A percentile compares a stretch with the other conserved stretches of the same genome.
Conservation (phyloP, 2,797 vertebrate genomes). For the Phyllotis vaccarum region DNA sequence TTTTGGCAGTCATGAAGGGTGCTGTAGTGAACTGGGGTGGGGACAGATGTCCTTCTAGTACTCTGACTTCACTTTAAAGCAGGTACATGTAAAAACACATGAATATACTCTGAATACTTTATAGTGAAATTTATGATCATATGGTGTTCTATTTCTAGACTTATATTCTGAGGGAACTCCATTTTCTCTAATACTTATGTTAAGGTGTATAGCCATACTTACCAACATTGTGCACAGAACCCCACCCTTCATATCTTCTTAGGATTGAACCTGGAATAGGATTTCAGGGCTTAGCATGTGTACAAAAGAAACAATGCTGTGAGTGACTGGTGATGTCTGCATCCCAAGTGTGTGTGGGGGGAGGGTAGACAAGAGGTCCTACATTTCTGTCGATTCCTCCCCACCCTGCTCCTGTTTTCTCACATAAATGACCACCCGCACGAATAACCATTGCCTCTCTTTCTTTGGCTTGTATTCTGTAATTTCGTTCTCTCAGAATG, state of each 20-base stretch:
- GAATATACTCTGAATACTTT: not conserved
- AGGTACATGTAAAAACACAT: not conserved
- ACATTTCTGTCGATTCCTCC: not conserved
- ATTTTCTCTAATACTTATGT: not conserved
- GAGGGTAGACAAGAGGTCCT: too few relatives aligned
- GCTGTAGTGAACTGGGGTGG: too few relatives aligned
- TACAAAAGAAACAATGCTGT: not conserved
- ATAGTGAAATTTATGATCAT: not conserved
- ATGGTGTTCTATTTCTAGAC: not conserved
- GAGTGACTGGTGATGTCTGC: not conserved
- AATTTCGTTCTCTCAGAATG: not conserved
- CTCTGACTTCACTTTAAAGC: not conserved
- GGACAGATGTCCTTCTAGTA: not conserved
- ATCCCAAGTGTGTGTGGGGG: fast-evolving
- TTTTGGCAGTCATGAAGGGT: not conserved
- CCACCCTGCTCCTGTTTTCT: not conserved
- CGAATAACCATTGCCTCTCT: not conserved
- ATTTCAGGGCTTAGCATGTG: not conserved
- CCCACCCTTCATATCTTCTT: not conserved
- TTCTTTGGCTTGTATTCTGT: conserved; percentile 28
- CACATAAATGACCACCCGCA: not conserved
- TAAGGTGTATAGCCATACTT: not conserved
- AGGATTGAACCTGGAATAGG: not conserved
- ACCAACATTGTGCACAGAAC: not conserved
- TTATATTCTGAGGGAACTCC: not conserved